These are phyloP conservation scores for Connochaetes taurinus DNA, from an alignment of 2,113 vertebrate species.

Conservation along the genomic window DNA sequence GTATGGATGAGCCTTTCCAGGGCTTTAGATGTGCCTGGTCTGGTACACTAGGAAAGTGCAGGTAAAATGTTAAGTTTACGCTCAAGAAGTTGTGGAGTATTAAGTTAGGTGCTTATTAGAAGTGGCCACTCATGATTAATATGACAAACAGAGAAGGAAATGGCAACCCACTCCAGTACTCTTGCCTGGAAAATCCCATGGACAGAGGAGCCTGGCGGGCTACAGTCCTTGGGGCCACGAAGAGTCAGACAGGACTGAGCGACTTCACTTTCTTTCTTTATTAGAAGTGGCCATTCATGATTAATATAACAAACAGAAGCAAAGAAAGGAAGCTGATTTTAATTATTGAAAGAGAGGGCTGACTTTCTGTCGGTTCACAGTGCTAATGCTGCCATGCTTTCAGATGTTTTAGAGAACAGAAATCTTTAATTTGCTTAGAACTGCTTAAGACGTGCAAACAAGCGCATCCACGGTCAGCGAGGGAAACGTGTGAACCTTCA, in stretches of 20 bases:
- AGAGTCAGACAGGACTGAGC: not conserved
- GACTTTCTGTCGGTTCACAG: not conserved
- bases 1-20: not conserved
- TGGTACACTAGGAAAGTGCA: not conserved
- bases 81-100: not conserved
- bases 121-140: not conserved
- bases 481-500: too few relatives aligned
- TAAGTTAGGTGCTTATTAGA: not conserved
- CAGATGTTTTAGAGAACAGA: not conserved
- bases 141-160: not conserved
- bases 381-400: not conserved
- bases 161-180: not conserved
- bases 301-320: not conserved
- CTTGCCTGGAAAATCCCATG: not conserved
- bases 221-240: fast-evolving
- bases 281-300: not conserved
- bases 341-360: not conserved
- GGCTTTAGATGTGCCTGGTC: not conserved
- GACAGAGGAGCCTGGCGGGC: not conserved
- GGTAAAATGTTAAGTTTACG: not conserved
- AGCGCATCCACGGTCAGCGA: not conserved
- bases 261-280: not conserved
- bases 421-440: not conserved
- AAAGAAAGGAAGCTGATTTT: not conserved
- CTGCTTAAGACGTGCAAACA: not conserved